Base-by-base conservation (phyloP, 2,888 invertebrate species). In the Cerceris rybyensis region DNA sequence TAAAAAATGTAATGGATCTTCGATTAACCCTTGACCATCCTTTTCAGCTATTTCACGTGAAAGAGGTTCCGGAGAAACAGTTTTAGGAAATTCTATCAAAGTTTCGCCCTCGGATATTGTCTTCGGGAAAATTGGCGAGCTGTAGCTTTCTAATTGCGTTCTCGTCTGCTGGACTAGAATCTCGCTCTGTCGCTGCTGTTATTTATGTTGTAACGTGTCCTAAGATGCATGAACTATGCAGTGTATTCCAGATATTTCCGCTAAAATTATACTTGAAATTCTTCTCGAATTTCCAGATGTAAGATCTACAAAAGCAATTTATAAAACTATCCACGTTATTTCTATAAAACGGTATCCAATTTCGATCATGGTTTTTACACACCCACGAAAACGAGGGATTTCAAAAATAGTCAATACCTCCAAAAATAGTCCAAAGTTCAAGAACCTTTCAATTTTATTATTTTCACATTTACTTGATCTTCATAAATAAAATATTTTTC, bases 101-200 rank as follows among this genome's bases (percentile, higher is more conserved):
- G 63, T 80, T 78, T 55, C 55, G 41, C 42, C 64, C 68, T 70
- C 77, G 66, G 63, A 72, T 76, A 68, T 69, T 63, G 64, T 59
- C 49, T 64, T n/a, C 43, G 28, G 46, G 59, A 63, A 49, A 63
- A 73, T 64, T 61, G 72, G 54, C 72, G 57, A 52, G 63, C 50
- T 60, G 49, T 65, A 65, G 66, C 78, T 80, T 80, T 78, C 74
- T 80, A 74, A 80, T 80, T 78, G 71, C 74, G 67, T 70, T 71
- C 60, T 46, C 65, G 70, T 70, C 70, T 63, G 70, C 17, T 39
- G 50, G 69, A 64, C 63, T 39, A 69, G 63, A 70, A 77, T 70
- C 49, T 57, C 67, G 58, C 41, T 14, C 50, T 57, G n/a, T 67
- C 52, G 61, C 54, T 60, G 59, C 7, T 59, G 72, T 68, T 76